Conservation (phyloP, 2,888 invertebrate species). For the Pandemis corylana region DNA sequence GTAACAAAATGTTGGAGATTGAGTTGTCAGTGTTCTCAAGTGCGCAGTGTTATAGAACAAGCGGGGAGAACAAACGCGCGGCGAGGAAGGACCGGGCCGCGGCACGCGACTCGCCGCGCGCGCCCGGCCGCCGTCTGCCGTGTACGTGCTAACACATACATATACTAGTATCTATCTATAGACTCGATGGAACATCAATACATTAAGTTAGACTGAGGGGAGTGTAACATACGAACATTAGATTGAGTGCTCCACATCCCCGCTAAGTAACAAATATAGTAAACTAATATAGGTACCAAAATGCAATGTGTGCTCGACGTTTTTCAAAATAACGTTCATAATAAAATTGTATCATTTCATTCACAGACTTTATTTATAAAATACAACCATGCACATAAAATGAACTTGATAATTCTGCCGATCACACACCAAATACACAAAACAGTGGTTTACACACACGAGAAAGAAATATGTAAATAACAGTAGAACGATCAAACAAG, state of each 20-base stretch:
- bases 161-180: constrained; percentile 61
- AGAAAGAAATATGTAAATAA: constrained; percentile 76
- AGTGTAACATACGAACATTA: constrained; percentile 61
- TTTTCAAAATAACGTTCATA: constrained; percentile 48
- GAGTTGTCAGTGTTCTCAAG: neutral
- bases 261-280: constrained; percentile 64
- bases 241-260: constrained; percentile 59
- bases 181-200: constrained; percentile 66
- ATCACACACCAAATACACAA: constrained; percentile 77
- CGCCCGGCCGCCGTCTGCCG: constrained; percentile 16
- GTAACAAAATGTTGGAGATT: neutral
- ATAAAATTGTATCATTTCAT: constrained; percentile 44
- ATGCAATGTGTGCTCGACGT: constrained; percentile 59
- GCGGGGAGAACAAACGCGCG: neutral
- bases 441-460: constrained; percentile 77
- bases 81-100: neutral
- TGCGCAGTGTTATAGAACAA: neutral
- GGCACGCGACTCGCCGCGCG: constrained; percentile 20
- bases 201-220: constrained; percentile 56
- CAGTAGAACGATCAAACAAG: constrained; percentile 78
- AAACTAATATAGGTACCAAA: constrained; percentile 56
- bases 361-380: constrained; percentile 44
- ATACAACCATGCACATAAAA: constrained; percentile 63
- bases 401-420: constrained; percentile 67
- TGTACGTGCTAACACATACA: constrained; percentile 52